These are phyloP conservation scores for Hyperoplus immaculatus DNA, from an alignment of 2,797 vertebrate species.

Conservation along the genomic window DNA sequence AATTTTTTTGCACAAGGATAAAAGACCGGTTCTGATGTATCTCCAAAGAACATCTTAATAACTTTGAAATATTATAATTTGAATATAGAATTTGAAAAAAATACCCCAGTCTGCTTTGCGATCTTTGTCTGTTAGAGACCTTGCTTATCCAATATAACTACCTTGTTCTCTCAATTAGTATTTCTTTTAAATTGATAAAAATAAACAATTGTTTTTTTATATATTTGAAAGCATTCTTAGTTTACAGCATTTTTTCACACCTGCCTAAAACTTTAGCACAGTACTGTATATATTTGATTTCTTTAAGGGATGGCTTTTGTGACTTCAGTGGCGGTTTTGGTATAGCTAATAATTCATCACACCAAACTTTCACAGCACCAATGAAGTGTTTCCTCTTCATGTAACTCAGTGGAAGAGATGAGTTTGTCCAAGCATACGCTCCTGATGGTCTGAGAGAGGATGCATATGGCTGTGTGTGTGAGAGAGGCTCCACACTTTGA, in stretches of 20 bases:
- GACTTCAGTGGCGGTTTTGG: background rate
- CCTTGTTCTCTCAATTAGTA: too few species aligned
- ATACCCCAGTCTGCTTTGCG: too few species aligned
- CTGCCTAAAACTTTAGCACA: too few species aligned
- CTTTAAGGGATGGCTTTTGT: background rate
- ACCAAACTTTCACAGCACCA: background rate
- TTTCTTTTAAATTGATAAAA: too few species aligned
- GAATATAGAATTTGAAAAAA: background rate
- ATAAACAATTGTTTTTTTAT: too few species aligned
- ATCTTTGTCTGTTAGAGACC: too few species aligned
- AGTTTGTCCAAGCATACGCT: background rate
- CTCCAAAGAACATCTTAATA: background rate
- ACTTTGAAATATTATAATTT: background rate
- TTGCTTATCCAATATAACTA: too few species aligned
- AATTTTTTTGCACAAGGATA: background rate
- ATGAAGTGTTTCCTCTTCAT: constrained; percentile 4
- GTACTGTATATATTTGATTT: too few species aligned
- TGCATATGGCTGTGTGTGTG: constrained; percentile 39
- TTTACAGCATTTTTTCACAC: too few species aligned
- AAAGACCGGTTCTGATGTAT: background rate
- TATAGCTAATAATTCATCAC: background rate
- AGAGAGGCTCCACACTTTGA: constrained; percentile 31
- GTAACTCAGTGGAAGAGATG: constrained; percentile 8
- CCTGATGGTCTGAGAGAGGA: constrained; percentile 27
- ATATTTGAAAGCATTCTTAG: too few species aligned